phyloP scores from a whole-genome alignment of 2,113 vertebrate genomes.

The Siniperca chuatsi region DNA sequence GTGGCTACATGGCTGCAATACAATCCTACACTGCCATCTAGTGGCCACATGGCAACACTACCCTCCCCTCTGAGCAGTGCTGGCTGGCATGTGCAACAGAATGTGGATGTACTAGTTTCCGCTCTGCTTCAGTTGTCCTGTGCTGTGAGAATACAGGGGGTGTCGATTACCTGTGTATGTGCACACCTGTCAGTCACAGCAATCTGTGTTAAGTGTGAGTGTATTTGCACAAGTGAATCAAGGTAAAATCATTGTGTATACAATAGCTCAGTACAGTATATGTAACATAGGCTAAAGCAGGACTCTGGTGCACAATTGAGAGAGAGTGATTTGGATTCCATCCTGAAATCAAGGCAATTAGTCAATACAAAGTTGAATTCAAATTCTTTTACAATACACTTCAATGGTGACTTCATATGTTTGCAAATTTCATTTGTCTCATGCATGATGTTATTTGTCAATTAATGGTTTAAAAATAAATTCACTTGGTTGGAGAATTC shows the following conservation, averaged over 20 bases:
- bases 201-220: background rate
- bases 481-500: background rate
- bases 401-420: background rate
- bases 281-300: fast-evolving
- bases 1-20: background rate
- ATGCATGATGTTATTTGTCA: background rate
- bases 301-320: too few relatives aligned
- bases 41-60: conserved; percentile 5
- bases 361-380: background rate
- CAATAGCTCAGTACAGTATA: background rate
- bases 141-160: background rate
- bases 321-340: background rate
- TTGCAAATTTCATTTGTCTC: background rate
- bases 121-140: background rate
- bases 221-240: conserved; percentile 27
- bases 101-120: background rate
- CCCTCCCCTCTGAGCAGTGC: background rate
- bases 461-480: background rate
- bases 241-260: background rate
- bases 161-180: background rate
- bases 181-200: conserved; percentile 9
- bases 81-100: conserved; percentile 39
- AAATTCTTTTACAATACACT: background rate
- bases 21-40: conserved; percentile 44
- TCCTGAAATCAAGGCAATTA: background rate